Conservation (phyloP, 1,140 invertebrate genomes). For the Atta texana region DNA sequence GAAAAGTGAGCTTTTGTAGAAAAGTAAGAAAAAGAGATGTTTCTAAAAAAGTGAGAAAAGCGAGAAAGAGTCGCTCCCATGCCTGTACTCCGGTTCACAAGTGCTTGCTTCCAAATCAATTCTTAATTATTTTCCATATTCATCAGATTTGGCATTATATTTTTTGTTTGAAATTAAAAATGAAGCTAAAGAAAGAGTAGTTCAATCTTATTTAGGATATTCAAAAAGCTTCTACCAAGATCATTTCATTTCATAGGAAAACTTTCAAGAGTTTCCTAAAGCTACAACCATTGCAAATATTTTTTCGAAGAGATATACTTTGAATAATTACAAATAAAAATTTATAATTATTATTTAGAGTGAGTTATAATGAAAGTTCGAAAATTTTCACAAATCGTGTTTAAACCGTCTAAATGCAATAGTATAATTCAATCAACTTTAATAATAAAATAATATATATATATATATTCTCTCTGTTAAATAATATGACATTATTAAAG, state of each 20-base stretch:
- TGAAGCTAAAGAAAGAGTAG: neutral
- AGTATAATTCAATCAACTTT: too few species aligned
- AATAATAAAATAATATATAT: too few species aligned
- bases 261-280: neutral
- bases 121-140: neutral
- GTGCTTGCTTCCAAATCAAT: too few species aligned
- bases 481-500: too few species aligned
- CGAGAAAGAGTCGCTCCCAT: too few species aligned
- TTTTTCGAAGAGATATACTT: neutral
- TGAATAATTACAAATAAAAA: constrained; percentile 6
- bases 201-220: neutral
- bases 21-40: too few species aligned
- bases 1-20: too few species aligned
- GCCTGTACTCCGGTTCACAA: too few species aligned
- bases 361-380: neutral
- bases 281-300: neutral
- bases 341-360: constrained; percentile 11
- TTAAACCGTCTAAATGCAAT: too few species aligned
- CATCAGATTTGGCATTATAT: neutral
- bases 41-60: too few species aligned
- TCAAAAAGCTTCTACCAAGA: neutral
- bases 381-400: neutral
- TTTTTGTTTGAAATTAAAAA: constrained; percentile 14
- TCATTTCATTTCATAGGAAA: neutral
- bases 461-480: too few species aligned